These are phyloP conservation scores for Peromyscus californicus DNA, from an alignment of 2,113 vertebrate species.

Conservation along the genomic window DNA sequence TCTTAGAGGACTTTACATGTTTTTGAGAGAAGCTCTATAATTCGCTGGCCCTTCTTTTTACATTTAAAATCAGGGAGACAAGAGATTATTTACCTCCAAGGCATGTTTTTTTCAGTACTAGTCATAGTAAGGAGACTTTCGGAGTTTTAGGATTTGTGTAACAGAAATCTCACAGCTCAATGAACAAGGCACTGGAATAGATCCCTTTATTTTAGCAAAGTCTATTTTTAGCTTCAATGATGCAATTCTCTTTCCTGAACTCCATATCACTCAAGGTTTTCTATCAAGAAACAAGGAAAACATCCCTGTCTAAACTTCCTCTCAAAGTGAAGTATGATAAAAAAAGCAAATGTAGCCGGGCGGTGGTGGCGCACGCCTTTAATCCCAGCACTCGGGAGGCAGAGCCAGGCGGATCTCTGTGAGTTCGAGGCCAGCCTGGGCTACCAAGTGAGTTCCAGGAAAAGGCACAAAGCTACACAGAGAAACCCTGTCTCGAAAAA, in stretches of 20 bases:
- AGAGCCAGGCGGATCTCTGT: too few relatives aligned
- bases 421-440: too few relatives aligned
- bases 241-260: conserved; percentile 36
- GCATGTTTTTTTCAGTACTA: conserved; percentile 39
- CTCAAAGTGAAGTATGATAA: conserved; percentile 36
- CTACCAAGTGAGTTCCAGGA: too few relatives aligned
- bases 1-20: conserved; percentile 11
- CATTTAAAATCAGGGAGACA: neutral
- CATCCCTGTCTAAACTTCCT: conserved; percentile 32
- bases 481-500: too few relatives aligned
- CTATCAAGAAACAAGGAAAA: conserved; percentile 66
- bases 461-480: too few relatives aligned
- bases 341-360: neutral
- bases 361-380: too few relatives aligned
- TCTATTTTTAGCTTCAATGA: conserved; percentile 72
- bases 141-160: conserved; percentile 70
- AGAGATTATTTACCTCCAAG: conserved; percentile 61
- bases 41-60: neutral
- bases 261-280: conserved; percentile 52
- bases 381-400: too few relatives aligned
- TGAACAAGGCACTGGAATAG: conserved; percentile 52
- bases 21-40: neutral
- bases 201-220: conserved; percentile 64
- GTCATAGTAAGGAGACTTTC: conserved; percentile 51
- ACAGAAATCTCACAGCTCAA: conserved; percentile 63